These are phyloP conservation scores for Maniola jurtina DNA, from an alignment of 1,140 invertebrate genomes.

Conservation along the genomic window DNA sequence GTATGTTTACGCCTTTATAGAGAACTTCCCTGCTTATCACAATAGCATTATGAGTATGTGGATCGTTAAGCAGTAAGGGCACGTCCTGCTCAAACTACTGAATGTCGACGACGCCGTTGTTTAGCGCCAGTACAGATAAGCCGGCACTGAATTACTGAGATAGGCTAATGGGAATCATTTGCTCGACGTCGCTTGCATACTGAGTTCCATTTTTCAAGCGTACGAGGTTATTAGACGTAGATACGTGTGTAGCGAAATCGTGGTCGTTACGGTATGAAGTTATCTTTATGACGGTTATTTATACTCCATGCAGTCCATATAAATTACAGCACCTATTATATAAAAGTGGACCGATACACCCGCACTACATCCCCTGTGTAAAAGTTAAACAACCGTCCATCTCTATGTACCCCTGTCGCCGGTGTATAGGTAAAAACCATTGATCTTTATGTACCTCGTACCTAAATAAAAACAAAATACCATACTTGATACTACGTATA, in stretches of 20 bases:
- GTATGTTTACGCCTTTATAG: not conserved
- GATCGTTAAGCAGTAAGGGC: constrained; percentile 5
- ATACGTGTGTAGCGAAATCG: constrained; percentile 5
- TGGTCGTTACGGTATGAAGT: not conserved
- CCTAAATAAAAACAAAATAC: no score
- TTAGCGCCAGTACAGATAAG: constrained; percentile 11
- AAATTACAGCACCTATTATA: not conserved
- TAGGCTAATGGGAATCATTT: constrained; percentile 14
- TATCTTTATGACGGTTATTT: constrained; percentile 9
- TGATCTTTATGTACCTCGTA: no score
- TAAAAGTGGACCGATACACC: no score
- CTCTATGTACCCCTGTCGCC: no score
- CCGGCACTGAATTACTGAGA: constrained; percentile 13
- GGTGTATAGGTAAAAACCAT: no score
- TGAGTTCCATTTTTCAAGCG: constrained; percentile 9
- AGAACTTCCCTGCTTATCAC: not conserved
- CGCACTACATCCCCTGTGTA: no score
- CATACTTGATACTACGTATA: no score
- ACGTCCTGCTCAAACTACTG: constrained; percentile 9
- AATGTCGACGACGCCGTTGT: constrained; percentile 6
- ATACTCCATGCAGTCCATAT: not conserved
- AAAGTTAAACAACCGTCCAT: no score
- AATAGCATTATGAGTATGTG: not conserved
- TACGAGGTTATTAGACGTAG: constrained; percentile 7
- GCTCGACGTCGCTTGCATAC: constrained; percentile 9